Evolutionary conservation across 2,113 vertebrate genomes (phyloP), one percentile per base, ranked within the genome.

Genomic region (Rhynchomys soricoides): DNA sequence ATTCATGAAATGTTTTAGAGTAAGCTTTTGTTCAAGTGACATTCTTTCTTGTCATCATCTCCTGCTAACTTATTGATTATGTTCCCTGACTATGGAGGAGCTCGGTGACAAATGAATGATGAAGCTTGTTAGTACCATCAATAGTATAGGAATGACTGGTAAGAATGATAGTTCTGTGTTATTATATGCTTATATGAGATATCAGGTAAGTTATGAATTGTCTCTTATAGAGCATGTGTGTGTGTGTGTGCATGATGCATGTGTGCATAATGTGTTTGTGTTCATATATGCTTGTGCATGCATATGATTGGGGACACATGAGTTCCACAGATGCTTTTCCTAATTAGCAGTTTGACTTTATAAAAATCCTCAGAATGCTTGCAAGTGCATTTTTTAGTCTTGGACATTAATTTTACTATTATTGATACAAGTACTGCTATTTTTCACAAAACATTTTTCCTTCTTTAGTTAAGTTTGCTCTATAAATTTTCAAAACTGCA

Each of bases 401-500:
- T 52, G 37, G 0, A 8, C 50, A 62, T 70, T 59, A 57, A 79
- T 75, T 95, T 91, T 85, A 77, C 85, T 89, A 86, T 91, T 10
- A 68, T 52, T 48, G 19, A 77, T 52, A 64, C 12, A 86, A 66
- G 9, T 37, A 73, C 55, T 55, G 21, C 40, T 17, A 24, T 24
- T 77, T n/a, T 77, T 82, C 31, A 82, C 4, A 78, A 45, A 11
- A 37, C 48, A 50, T 74, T 89, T 82, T 94, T 68, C 43, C 43
- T 94, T 73, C 29, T 83, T 52, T 66, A 40, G 43, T 66, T 83
- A 40, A 1, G 6, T 73, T 31, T 70, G 9, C 70, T 45, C 31
- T 70, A 29, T 26, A 79, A 31, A 91, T 45, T 87, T 96, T 97
- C 45, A 71, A 97, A 93, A 95, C 1, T 40, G 95, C 19, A 40